Base-by-base conservation (phyloP, 2,888 invertebrate genomes). In the Autographa gamma region DNA sequence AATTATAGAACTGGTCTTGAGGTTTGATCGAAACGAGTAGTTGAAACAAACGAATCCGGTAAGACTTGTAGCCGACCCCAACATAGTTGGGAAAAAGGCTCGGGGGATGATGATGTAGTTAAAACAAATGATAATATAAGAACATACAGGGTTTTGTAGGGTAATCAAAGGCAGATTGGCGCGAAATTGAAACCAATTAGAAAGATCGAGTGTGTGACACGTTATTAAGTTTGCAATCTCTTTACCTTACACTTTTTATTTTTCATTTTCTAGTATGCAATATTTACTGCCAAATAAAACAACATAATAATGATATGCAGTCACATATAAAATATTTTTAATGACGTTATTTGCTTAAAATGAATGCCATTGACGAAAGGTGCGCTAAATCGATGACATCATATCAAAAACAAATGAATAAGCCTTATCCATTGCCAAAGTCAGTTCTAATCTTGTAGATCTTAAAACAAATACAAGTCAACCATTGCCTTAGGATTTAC, bases 391-490 rank as follows among this genome's bases (percentile, higher is more conserved):
- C 7, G n/a, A 48, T n/a, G 48, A 48, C 48, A n/a, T 48, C 48
- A 48, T 48, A n/a, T n/a, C n/a, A 43, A 16, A 48, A 48, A 48
- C 48, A 48, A 48, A 48, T 48, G 48, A 48, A 48, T 43, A 43
- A 43, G 16, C 43, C 14, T 43, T 3, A 43, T 43, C 43, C 43
- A 43, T 43, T 48, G n/a, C n/a, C 48, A 48, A 48, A n/a, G n/a
- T n/a, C 48, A 48, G 48, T 48, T 11, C 62, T n/a, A n/a, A 63
- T n/a, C 5, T 52, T 52, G 58, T 18, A 60, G 31, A 52, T 14
- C 25, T 41, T 18, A 48, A 48, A 60, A 69, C 66, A 66, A 69
- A 52, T 67, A 63, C 59, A 52, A 60, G 48, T 48, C 18, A 6
- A 48, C 16, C 6, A 66, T 62, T 52, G 60, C 59, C 52, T 48